Conservation (phyloP, 2,888 invertebrate genomes). For the Scelioninae gen. 1 region DNA sequence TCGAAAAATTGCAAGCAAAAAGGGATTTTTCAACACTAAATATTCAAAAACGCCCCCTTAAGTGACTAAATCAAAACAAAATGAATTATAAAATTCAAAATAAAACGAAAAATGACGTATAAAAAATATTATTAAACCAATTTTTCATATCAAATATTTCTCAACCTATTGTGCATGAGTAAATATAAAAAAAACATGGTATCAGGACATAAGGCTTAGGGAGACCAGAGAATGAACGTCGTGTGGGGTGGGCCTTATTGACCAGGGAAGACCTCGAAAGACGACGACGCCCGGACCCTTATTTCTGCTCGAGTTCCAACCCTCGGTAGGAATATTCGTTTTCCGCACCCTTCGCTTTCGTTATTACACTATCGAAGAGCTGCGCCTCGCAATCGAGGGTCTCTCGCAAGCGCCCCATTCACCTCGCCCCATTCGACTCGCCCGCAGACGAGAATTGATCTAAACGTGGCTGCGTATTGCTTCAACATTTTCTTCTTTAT, state of each 20-base stretch:
- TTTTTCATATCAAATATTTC: not conserved
- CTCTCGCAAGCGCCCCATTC: constrained; percentile 43
- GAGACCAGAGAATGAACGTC: constrained; percentile 28
- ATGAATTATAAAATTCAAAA: too few species aligned
- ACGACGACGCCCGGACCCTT: constrained; percentile 37
- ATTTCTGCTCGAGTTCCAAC: constrained; percentile 49
- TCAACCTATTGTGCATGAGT: not conserved
- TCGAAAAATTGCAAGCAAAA: too few species aligned
- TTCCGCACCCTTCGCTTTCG: constrained; percentile 37
- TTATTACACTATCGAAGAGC: constrained; percentile 48
- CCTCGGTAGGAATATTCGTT: constrained; percentile 56
- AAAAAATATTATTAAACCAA: too few species aligned
- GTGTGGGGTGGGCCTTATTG: constrained; percentile 49
- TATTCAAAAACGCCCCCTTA: too few species aligned
- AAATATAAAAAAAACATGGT: not conserved
- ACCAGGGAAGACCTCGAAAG: constrained; percentile 47
- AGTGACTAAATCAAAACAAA: too few species aligned
- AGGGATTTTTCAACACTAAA: too few species aligned
- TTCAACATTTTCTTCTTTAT: constrained; percentile 50
- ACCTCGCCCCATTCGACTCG: constrained; percentile 40
- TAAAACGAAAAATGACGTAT: not conserved
- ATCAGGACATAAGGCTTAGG: constrained; percentile 3
- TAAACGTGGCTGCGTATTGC: constrained; percentile 45
- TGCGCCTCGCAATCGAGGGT: constrained; percentile 46
- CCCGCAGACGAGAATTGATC: constrained; percentile 55